A percentile compares a stretch with the other conserved stretches of the same genome.
Evolutionary conservation across 1,140 invertebrate species (phyloP).

Genomic region (Zaprionus davidi): DNA sequence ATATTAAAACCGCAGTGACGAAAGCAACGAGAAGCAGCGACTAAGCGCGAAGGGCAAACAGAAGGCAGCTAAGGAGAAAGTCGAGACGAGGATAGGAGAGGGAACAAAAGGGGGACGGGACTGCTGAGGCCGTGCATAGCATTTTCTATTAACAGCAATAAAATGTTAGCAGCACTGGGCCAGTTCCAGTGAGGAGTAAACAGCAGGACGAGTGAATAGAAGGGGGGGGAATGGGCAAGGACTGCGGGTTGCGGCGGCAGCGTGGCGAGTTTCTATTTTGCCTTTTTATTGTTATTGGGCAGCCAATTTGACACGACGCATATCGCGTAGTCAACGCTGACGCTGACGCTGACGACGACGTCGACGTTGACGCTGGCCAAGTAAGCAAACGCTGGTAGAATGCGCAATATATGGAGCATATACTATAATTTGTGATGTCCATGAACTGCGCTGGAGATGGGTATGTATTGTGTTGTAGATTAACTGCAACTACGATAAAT

Average conservation of each 20-base stretch:
- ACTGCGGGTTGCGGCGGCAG: constrained; percentile 4
- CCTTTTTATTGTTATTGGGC: constrained; percentile 63
- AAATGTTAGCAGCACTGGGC: constrained; percentile 44
- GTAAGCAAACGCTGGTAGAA: background rate
- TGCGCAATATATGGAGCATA: constrained; percentile 2
- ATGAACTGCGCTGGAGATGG: background rate
- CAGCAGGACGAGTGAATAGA: background rate
- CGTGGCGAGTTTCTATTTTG: constrained; percentile 56
- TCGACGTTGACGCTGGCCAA: background rate
- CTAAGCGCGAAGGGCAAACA: background rate
- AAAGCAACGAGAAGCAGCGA: constrained; percentile 37
- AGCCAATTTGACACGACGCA: constrained; percentile 57
- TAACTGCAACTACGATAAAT: background rate
- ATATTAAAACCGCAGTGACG: constrained; percentile 76
- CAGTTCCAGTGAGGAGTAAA: background rate
- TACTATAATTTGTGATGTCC: background rate
- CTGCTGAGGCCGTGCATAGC: constrained; percentile 62
- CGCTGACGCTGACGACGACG: too few species aligned
- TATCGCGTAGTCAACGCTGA: background rate
- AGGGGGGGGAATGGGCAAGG: background rate
- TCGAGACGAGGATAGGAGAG: background rate
- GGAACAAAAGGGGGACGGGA: background rate
- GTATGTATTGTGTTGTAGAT: too few species aligned
- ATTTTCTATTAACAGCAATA: constrained; percentile 74
- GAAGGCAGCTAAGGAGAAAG: background rate